Base-by-base conservation (phyloP, 2,113 vertebrate species). In the Catharus minimus region DNA sequence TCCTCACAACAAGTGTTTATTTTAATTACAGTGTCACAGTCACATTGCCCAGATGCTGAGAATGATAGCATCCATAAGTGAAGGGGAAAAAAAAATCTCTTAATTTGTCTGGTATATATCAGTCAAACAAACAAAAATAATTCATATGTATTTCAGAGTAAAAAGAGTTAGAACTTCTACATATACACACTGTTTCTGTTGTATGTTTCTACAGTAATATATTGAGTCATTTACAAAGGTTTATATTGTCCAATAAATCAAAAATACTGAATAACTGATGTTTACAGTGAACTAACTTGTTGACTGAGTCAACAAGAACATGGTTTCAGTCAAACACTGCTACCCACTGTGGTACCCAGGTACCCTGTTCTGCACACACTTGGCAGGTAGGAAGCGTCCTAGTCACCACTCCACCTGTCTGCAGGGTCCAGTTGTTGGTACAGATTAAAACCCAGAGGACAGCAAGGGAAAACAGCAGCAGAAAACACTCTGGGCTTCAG, bases 281-380 rank as follows among this genome's bases (percentile, higher is more conserved):
- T 6, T 49, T 66, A 36, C 2, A 11, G 18, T 41, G 39, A 82
- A 7, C 5, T 38, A 30, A 36, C 8, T 82, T 2, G 1, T 28
- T 56, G 41, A 44, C 12, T 58, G 14, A 67, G 22, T 33, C 49
- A 72, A 58, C 3, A 44, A 80, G 39, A 33, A 38, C 9, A 13
- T 15, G 30, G 18, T 5, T 66, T 33, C 30, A 16, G 8, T 33
- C 33, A 57, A 27, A 9, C n/a, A 43, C 16, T 61, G 30, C 20
- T 61, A 15, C 11, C 9, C 23, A 3, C 21, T n/a, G 2, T 11
- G 33, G 27, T 44, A 32, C 32, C 16, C 23, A 22, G 1, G 1
- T 32, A 20, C 26, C 27, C 24, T 68, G 16, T 8, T 81, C 22
- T 32, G 24, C 19, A 56, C 8, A 13, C 14, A 4, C 17, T 8